Evolutionary conservation across 1,140 invertebrate genomes (phyloP), one percentile per base, ranked within the genome.

Genomic region (Vanessa atalanta): DNA sequence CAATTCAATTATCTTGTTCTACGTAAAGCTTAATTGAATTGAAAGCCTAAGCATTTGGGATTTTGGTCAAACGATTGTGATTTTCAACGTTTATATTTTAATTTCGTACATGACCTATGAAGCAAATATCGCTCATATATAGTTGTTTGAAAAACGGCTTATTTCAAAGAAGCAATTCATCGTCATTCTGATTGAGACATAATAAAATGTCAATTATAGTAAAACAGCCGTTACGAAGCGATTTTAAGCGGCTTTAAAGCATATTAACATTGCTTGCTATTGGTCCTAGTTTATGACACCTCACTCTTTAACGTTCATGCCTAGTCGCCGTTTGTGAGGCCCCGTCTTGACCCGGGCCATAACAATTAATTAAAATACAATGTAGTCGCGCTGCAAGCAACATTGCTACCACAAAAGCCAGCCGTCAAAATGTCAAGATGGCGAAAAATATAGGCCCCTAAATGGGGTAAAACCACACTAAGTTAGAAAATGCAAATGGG

Each of bases 281-380:
- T 79, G 78, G 78, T 73, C 66, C 57, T 70, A 75, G 74, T 89
- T 86, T 87, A 88, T 78, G 81, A 83, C 76, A 79, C 73, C 75
- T 79, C 79, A 75, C 13, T 61, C 55, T 53, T 12, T 61, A 61
- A 23, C 73, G 76, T 89, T 84, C 88, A 90, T 90, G 88, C 79
- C 75, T 64, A 55, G 70, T 57, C 31, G 82, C 79, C 81, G 78
- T 90, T 88, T 81, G 79, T 80, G 76, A 76, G 72, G 71, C 77
- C 57, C 57, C 78, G 81, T 84, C 84, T 89, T 84, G 83, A 83
- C 84, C 84, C 72, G 70, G 72, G 80, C 79, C 70, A 78, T 89
- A 89, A 88, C 88, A 86, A 89, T 89, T 89, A 88, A 89, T 88
- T 89, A 89, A 88, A 89, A 88, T 86, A 88, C 88, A 88, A 85